Percentiles rank a stretch among this genome's conserved stretches.
Conservation (phyloP, 2,113 vertebrate genomes). For the Tyrannus savana region DNA sequence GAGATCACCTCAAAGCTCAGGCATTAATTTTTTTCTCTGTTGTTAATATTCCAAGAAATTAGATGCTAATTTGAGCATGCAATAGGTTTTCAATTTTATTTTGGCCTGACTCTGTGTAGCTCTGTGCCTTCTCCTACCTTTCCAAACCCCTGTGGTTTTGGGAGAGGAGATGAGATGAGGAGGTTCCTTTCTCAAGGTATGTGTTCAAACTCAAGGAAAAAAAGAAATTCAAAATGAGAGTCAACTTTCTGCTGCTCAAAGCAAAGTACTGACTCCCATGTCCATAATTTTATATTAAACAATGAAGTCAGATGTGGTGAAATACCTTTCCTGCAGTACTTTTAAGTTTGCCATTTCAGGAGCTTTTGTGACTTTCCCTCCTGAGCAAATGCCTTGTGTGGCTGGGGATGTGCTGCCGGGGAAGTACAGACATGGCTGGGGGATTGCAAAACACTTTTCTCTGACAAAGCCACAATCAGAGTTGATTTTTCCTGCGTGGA, state of each 20-base stretch:
- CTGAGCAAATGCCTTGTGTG: rapidly evolving
- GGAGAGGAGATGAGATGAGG: background rate
- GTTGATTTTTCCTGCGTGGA: background rate
- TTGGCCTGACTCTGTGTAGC: background rate
- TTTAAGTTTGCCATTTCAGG: background rate
- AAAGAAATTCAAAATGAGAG: too few species aligned
- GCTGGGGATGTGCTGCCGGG: background rate
- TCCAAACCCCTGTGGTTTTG: background rate
- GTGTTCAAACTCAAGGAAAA: background rate
- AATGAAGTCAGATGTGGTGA: rapidly evolving
- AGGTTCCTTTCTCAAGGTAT: background rate
- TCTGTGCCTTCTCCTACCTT: background rate
- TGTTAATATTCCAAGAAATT: background rate
- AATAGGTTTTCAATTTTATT: background rate
- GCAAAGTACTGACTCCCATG: rapidly evolving
- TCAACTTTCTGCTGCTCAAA: background rate
- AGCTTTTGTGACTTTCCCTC: rapidly evolving
- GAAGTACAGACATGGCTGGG: rapidly evolving
- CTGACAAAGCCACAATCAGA: background rate
- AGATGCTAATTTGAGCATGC: background rate
- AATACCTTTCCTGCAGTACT: background rate
- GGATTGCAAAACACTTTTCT: too few species aligned
- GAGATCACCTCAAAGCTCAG: rapidly evolving
- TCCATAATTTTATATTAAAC: rapidly evolving
- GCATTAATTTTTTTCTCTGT: rapidly evolving